Evolutionary conservation across 2,113 vertebrate species (phyloP).

Genomic region (Notarius lentiginosus): DNA sequence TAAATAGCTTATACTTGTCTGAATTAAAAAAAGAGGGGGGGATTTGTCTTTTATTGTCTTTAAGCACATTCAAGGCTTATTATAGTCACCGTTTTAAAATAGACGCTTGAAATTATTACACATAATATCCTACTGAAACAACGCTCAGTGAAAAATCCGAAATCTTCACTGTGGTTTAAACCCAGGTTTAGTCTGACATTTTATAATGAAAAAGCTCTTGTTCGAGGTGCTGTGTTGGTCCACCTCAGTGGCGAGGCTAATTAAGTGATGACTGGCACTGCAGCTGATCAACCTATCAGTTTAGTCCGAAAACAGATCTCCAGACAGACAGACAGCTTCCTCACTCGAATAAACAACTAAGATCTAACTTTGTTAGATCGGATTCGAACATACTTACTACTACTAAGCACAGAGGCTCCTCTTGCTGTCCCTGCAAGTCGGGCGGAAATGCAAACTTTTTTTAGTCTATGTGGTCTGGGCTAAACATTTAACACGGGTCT

Average conservation of each 20-base stretch:
- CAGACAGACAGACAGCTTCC: neutral
- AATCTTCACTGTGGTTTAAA: neutral
- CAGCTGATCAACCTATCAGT: constrained; percentile 35
- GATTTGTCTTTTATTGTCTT: neutral
- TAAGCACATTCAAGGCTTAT: neutral
- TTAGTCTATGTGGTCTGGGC: neutral
- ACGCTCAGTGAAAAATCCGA: neutral
- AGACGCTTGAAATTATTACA: neutral
- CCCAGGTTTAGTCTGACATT: neutral
- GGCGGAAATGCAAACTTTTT: neutral
- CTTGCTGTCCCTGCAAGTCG: neutral
- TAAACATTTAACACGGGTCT: neutral
- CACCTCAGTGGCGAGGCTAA: constrained; percentile 30
- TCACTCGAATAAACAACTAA: neutral
- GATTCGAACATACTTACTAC: neutral
- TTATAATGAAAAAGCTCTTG: neutral
- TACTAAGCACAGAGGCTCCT: neutral
- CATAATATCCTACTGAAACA: neutral
- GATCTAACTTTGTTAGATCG: neutral
- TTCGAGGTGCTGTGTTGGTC: neutral
- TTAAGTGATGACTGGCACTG: constrained; percentile 46
- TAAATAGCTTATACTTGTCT: neutral
- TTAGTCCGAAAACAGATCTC: constrained; percentile 1
- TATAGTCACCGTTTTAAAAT: neutral
- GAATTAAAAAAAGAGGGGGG: neutral